Base-by-base conservation (phyloP, 2,113 vertebrate genomes). In the Thunnus maccoyii region DNA sequence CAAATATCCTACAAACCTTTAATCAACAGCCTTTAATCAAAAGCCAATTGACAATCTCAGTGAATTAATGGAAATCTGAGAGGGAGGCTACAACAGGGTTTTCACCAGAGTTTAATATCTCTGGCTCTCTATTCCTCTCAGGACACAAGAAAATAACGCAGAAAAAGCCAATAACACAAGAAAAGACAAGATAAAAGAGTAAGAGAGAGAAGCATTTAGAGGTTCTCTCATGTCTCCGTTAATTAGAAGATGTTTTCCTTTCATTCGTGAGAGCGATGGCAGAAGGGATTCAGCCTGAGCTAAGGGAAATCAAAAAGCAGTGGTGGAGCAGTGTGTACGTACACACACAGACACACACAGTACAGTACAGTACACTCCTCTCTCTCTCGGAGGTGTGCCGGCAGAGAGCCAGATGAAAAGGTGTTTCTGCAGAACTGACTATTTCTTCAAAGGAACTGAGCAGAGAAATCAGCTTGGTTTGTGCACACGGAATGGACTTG, bases 21-120 rank as follows among this genome's bases (percentile, higher is more conserved):
- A 78, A 89, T 86, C 84, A 89, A 30, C 56, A 58, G 76, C 71
- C 76, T 92, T 90, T 88, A 85, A 87, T 91, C 90, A 88, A 86
- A 88, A 85, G 74, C 67, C 73, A 69, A 84, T 82, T 89, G 82
- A 87, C 50, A 86, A 57, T 61, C 61, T 54, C 47, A 50, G 50
- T 81, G 25, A 88, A 85, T 80, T 76, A 82, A 83, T 67, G 58
- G 18, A 75, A 83, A 51, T 64, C 30, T 75, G 62, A 85, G 30
- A 86, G 71, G 48, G 25, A 84, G 70, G 46, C 54, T 54, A 47
- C 69, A 74, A 62, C 9, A 48, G 9, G 36, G 36, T 41, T 41
- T 41, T 41, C 65, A 79, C 51, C 30, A 55, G 12, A 57, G 67
- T 10, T 51, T 65, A 44, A 80, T 54, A 64, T 80, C 78, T 66